Conservation (phyloP, 1,140 invertebrate genomes). For the Hermetia illucens region DNA sequence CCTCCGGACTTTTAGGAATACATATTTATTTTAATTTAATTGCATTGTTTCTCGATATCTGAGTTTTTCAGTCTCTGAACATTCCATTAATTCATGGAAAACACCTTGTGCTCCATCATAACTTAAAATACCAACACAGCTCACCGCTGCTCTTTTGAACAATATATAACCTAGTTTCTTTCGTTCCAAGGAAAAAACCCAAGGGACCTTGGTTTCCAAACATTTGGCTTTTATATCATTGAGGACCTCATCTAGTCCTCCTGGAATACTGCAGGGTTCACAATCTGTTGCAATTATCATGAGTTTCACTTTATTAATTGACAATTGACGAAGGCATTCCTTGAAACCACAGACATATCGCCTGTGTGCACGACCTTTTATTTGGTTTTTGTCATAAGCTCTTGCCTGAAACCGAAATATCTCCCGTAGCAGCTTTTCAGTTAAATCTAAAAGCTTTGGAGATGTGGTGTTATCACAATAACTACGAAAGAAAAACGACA, state of each 20-base stretch:
- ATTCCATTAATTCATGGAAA: conserved; percentile 11
- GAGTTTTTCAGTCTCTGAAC: neutral
- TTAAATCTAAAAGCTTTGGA: conserved; percentile 11
- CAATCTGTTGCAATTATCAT: conserved; percentile 43
- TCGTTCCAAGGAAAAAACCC: conserved; percentile 18
- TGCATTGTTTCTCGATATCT: too few relatives aligned
- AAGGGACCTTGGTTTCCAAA: conserved; percentile 15
- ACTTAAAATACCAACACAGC: conserved; percentile 22
- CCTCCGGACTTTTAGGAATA: too few relatives aligned
- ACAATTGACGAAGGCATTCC: conserved; percentile 39
- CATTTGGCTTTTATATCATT: conserved; percentile 16
- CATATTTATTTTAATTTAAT: too few relatives aligned
- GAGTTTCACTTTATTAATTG: conserved; percentile 40
- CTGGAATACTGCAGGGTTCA: conserved; percentile 18
- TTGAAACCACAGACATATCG: conserved; percentile 42
- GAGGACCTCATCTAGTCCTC: conserved; percentile 17
- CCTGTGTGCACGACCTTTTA: conserved; percentile 38
- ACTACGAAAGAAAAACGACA: too few relatives aligned
- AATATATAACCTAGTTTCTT: conserved; percentile 18
- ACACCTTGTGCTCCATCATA: conserved; percentile 20
- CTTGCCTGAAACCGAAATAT: conserved; percentile 44
- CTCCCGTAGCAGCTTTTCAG: conserved; percentile 32
- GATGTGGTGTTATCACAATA: conserved; percentile 26
- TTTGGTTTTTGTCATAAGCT: conserved; percentile 40
- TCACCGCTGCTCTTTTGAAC: conserved; percentile 20